phyloP scores from a whole-genome alignment of 2,113 vertebrate genomes.

The Cheirogaleus medius region DNA sequence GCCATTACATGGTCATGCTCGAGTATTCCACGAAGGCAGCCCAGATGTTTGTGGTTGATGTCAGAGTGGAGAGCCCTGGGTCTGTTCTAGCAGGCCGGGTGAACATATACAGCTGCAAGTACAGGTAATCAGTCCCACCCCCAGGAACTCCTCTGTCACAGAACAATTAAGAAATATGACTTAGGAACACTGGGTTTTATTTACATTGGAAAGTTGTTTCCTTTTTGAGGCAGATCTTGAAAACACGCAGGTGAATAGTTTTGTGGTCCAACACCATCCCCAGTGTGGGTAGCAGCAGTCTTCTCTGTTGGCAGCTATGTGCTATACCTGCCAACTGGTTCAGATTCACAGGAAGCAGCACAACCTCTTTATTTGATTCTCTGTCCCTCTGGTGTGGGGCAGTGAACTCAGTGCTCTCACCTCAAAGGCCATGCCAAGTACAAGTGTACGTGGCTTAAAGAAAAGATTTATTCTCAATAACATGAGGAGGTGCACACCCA shows the following conservation, averaged over 20 bases:
- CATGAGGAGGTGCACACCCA: too few species aligned
- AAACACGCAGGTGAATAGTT: background rate
- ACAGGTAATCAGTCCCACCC: conserved; percentile 86
- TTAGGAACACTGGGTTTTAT: background rate
- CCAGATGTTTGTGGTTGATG: conserved; percentile 80
- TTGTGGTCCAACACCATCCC: background rate
- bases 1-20: conserved; percentile 88
- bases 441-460: background rate
- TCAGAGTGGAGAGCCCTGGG: conserved; percentile 80
- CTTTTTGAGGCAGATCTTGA: background rate
- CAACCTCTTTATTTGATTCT: background rate
- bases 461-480: background rate
- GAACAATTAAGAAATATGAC: background rate
- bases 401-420: background rate
- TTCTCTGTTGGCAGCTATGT: background rate
- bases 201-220: background rate
- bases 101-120: conserved; percentile 92
- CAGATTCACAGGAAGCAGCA: background rate
- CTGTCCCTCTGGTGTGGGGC: fast-evolving
- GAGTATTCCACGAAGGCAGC: conserved; percentile 90
- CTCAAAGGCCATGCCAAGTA: background rate
- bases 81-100: conserved; percentile 83
- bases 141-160: background rate
- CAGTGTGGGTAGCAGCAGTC: background rate
- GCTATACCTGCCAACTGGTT: background rate